These are phyloP conservation scores for Latrodectus geometricus DNA, from an alignment of 1,140 invertebrate genomes.

Conservation along the genomic window DNA sequence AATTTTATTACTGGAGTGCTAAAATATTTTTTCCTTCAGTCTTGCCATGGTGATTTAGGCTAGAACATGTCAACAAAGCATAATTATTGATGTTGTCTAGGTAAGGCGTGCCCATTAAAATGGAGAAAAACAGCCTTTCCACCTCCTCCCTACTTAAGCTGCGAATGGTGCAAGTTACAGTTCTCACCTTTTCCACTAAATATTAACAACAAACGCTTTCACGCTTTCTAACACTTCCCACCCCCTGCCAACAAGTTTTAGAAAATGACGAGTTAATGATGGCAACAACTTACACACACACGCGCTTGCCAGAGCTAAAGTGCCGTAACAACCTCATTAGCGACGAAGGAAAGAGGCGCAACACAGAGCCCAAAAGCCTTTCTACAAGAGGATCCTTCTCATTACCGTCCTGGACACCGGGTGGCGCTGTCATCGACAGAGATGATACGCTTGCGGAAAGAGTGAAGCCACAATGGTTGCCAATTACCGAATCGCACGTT, in stretches of 20 bases:
- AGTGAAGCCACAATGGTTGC: slow-evolving; percentile 20
- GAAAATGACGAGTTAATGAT: slow-evolving; percentile 21
- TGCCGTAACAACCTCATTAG: slow-evolving; percentile 27
- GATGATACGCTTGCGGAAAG: background rate
- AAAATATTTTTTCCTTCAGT: too few relatives aligned
- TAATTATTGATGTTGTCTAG: too few relatives aligned
- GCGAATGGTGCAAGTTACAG: too few relatives aligned
- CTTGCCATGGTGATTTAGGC: too few relatives aligned
- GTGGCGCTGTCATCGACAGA: slow-evolving; percentile 16
- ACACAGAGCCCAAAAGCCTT: background rate
- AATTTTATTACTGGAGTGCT: too few relatives aligned
- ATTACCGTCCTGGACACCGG: background rate
- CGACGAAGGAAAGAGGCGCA: background rate
- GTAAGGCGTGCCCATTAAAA: too few relatives aligned
- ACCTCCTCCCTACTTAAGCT: too few relatives aligned
- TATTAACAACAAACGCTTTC: too few relatives aligned
- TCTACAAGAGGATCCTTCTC: background rate
- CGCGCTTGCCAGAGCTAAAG: background rate
- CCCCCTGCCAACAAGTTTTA: background rate
- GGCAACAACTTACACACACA: background rate
- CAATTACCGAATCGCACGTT: slow-evolving; percentile 21
- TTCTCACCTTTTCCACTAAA: too few relatives aligned
- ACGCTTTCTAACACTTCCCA: too few relatives aligned
- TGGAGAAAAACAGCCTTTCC: too few relatives aligned
- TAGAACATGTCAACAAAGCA: too few relatives aligned